Evolutionary conservation across 2,888 invertebrate species (phyloP), one percentile per base, ranked within the genome.

Genomic region (Diarsia dahlii): DNA sequence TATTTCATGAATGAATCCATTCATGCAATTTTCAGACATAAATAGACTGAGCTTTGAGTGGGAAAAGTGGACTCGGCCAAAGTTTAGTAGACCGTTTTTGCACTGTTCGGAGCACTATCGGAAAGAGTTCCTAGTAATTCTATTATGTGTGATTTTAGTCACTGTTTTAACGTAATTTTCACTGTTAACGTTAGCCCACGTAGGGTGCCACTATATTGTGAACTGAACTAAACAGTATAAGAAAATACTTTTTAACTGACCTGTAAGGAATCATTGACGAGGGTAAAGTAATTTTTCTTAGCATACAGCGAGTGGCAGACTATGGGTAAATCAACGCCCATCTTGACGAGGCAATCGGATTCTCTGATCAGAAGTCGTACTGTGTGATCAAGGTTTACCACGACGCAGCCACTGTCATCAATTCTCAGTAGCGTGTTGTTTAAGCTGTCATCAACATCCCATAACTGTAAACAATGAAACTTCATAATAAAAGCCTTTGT

Each of bases 281-380:
- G 94, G 0, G 97, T 97, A 88, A 99, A 99, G 90, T 98, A 98
- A 84, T 98, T 97, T 86, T 97, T 97, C 90, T 98, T 98, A 13
- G 98, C 97, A 91, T 98, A 97, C 56, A 99, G 95, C 0, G 98
- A 98, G 78, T 98, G 97, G 45, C 98, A 98, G 1, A 98, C 98
- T 78, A 98, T 98, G 0, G 98, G 98, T 79, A 98, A 95, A 20
- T 98, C 98, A 3, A 99, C 94, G 9, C 98, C 97, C 96, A 99
- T 97, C 93, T 99, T 99, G 3, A 98, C 97, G 92, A 99, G 97
- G 90, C 98, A 98, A 91, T 99, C 99, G 0, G 98, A 98, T 93
- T 99, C 99, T 48, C 98, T 96, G 71, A 99, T 98, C 56, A 99
- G 95, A 48, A 98, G 94, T 8, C 97, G 97, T 34, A 99, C 97